phyloP scores from a whole-genome alignment of 2,113 vertebrate genomes.

The Apistogramma diplotaenia region DNA sequence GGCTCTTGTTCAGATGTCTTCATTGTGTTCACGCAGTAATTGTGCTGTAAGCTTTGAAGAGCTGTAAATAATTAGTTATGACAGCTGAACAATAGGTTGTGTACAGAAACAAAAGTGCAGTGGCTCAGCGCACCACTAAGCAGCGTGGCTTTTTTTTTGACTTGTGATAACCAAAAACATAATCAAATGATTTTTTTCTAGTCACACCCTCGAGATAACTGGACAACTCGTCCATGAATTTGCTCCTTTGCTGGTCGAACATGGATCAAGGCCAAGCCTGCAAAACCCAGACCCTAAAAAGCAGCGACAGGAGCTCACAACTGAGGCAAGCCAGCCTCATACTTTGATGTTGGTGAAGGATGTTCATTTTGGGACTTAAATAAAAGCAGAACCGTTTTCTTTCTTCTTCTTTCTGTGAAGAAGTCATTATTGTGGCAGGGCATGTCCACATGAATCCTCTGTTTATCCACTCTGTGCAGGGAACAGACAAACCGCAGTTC shows the following conservation, averaged over 20 bases:
- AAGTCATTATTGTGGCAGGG: slow-evolving; percentile 63
- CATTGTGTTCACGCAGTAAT: not conserved
- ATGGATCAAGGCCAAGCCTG: not conserved
- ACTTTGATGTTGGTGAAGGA: slow-evolving; percentile 16
- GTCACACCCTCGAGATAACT: not conserved
- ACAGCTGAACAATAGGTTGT: slow-evolving; percentile 1
- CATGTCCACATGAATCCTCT: slow-evolving; percentile 60
- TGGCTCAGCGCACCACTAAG: not conserved
- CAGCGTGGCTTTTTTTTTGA: not conserved
- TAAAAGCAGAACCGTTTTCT: slow-evolving; percentile 41
- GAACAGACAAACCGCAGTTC: slow-evolving; percentile 31
- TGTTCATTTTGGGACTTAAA: slow-evolving; percentile 40
- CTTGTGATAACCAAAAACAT: not conserved
- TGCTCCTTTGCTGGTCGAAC: not conserved
- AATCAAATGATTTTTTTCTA: slow-evolving; percentile 44
- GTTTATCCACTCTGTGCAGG: slow-evolving; percentile 49
- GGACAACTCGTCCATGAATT: slow-evolving; percentile 7
- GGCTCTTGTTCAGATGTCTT: not conserved
- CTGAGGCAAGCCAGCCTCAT: not conserved
- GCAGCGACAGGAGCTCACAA: not conserved
- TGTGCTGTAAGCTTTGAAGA: not conserved
- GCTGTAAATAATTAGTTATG: not conserved
- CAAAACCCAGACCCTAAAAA: not conserved
- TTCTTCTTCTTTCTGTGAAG: slow-evolving; percentile 37
- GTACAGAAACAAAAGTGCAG: not conserved